These are phyloP conservation scores for Crypturellus tataupa DNA, from an alignment of 2,797 vertebrate species.

Conservation along the genomic window DNA sequence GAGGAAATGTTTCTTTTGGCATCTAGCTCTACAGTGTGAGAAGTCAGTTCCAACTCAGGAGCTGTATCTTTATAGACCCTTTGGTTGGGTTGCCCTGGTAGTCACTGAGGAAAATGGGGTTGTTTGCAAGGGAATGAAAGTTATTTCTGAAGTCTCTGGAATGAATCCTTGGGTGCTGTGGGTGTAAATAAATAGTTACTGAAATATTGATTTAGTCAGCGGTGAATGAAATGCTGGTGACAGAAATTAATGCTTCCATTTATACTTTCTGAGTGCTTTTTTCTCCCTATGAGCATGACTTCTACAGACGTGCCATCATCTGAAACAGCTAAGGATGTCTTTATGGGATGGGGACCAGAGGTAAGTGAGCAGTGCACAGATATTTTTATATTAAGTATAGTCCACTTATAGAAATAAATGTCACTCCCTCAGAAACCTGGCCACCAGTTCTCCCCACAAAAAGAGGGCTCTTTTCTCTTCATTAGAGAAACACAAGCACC, in stretches of 20 bases:
- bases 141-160: not conserved
- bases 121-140: not conserved
- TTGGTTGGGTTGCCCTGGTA: not conserved
- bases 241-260: slow-evolving; percentile 12
- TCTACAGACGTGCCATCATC: not conserved
- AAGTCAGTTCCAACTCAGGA: not conserved
- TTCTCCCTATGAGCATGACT: not conserved
- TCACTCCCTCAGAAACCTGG: not conserved
- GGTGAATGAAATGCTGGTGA: not conserved
- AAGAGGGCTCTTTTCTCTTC: not conserved
- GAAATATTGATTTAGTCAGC: fast-evolving
- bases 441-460: not conserved
- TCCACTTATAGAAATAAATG: not conserved
- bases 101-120: fast-evolving
- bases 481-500: not conserved
- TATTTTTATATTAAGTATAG: not conserved
- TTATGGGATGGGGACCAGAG: not conserved
- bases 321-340: not conserved
- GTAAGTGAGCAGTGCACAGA: fast-evolving
- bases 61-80: not conserved
- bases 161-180: not conserved
- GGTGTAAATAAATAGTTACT: slow-evolving; percentile 2
- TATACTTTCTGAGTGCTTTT: not conserved
- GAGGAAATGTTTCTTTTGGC: not conserved
- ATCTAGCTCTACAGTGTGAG: not conserved